These are phyloP conservation scores for Chrysaora quinquecirrha DNA, from an alignment of 30 jellyfish, hydroid and myxozoan species.

Conservation along the genomic window DNA sequence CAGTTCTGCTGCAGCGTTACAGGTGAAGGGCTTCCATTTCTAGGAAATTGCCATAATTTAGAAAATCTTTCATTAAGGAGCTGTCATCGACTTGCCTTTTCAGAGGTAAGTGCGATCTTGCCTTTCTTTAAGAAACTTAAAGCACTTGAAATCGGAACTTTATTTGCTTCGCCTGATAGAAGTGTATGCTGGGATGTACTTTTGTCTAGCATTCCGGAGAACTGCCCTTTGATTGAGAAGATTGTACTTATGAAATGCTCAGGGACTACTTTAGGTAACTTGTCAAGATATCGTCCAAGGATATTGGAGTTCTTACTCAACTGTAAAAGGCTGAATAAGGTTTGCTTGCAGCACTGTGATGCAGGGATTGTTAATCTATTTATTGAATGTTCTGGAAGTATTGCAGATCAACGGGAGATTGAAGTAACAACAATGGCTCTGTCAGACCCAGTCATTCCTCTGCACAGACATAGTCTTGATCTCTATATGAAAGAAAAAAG, in stretches of 20 bases:
- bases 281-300: constrained; percentile 17
- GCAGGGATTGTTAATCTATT: constrained; percentile 30
- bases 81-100: constrained; percentile 39
- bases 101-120: constrained; percentile 5
- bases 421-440: constrained; percentile 3
- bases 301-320: constrained; percentile 16
- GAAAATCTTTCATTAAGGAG: constrained; percentile 45
- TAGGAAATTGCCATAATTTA: constrained; percentile 24
- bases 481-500: constrained; percentile 18
- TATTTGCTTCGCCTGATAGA: constrained; percentile 32
- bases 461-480: constrained; percentile 30
- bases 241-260: constrained; percentile 41
- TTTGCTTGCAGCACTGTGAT: constrained; percentile 46
- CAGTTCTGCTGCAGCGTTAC: constrained; percentile 40
- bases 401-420: neutral
- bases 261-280: constrained; percentile 27
- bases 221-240: constrained; percentile 37
- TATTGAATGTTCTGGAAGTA: neutral
- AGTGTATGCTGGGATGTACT: constrained; percentile 32
- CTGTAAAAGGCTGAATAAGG: constrained; percentile 12
- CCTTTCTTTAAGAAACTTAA: constrained; percentile 11
- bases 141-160: constrained; percentile 41
- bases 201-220: constrained; percentile 15
- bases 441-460: constrained; percentile 42
- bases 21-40: constrained; percentile 3